These are phyloP conservation scores for Psilopsiagon aymara DNA, from an alignment of 2,113 vertebrate species.

Conservation along the genomic window DNA sequence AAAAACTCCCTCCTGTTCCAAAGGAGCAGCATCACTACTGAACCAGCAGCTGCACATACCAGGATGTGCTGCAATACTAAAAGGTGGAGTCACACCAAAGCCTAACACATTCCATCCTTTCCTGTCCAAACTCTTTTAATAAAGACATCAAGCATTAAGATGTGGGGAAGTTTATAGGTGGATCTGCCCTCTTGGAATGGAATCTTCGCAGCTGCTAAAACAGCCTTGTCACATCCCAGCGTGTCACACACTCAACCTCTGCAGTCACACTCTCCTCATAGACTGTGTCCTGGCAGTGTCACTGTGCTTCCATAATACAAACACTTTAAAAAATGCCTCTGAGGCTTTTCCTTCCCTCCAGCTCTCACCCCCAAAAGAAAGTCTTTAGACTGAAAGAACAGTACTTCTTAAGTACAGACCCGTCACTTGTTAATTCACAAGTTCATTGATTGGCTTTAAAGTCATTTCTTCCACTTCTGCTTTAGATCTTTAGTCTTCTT, in stretches of 20 bases:
- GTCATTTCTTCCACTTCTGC: constrained; percentile 74
- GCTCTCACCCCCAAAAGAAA: background rate
- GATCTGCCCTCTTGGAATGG: background rate
- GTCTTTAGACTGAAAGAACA: background rate
- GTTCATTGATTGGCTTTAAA: background rate
- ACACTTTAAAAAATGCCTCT: background rate
- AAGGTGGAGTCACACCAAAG: background rate
- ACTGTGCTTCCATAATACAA: background rate
- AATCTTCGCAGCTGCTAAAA: background rate
- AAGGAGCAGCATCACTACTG: background rate
- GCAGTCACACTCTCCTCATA: background rate
- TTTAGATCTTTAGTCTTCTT: constrained; percentile 82
- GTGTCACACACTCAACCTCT: background rate
- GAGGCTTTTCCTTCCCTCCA: background rate
- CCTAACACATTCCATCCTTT: background rate
- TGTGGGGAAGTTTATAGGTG: background rate
- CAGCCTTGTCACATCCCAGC: background rate
- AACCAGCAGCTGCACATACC: background rate
- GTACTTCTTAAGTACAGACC: background rate
- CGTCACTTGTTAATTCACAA: background rate
- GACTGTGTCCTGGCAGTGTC: background rate
- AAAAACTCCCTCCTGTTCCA: background rate
- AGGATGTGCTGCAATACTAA: background rate
- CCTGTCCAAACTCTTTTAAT: constrained; percentile 8
- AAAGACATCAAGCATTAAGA: background rate